Evolutionary conservation across 1,140 invertebrate genomes (phyloP).

Genomic region (Drosophila nannoptera): DNA sequence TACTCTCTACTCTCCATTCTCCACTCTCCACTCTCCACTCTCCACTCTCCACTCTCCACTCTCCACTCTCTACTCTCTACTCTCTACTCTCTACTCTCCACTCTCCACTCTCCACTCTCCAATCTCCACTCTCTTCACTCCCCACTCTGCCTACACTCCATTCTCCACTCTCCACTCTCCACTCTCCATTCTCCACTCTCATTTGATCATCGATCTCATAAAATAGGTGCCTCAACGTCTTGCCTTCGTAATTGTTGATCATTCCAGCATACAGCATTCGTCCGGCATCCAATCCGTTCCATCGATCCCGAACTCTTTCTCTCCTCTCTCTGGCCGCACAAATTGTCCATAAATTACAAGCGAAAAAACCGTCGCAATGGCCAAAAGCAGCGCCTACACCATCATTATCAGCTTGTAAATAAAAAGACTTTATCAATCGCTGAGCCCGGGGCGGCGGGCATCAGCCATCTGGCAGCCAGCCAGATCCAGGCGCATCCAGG

Average conservation of each 20-base stretch:
- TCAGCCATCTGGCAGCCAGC: not conserved
- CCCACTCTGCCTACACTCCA: no score
- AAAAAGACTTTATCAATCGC: conserved; percentile 77
- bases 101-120: no score
- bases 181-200: no score
- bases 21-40: no score
- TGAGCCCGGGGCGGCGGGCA: conserved; percentile 53
- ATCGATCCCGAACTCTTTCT: not conserved
- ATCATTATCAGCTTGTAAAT: conserved; percentile 78
- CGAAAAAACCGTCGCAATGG: conserved; percentile 55
- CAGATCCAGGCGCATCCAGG: conserved; percentile 2
- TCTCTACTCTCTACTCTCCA: no score
- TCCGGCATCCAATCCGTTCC: not conserved
- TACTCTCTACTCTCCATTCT: no score
- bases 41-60: no score
- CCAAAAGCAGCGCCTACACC: conserved; percentile 72
- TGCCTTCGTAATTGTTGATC: conserved; percentile 3
- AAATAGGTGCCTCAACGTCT: not conserved
- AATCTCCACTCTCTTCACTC: no score
- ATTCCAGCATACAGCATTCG: not conserved
- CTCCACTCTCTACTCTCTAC: no score
- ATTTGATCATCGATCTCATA: no score
- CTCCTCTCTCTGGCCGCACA: conserved; percentile 12
- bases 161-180: no score
- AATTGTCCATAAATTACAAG: conserved; percentile 69